phyloP scores from a whole-genome alignment of 2,113 vertebrate species.

The Carassius auratus region DNA sequence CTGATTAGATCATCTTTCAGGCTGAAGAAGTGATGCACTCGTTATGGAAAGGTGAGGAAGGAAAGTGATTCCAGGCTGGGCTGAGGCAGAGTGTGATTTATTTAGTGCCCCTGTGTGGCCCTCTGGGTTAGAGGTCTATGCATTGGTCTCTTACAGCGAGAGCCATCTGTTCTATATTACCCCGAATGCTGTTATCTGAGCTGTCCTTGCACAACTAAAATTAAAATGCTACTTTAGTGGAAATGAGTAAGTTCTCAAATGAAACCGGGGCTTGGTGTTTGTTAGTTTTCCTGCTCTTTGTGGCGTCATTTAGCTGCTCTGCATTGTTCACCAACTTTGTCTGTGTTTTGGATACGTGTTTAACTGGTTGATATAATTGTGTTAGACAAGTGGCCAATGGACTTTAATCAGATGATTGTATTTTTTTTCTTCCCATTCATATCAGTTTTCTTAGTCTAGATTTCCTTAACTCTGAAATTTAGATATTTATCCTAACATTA shows the following conservation, averaged over 20 bases:
- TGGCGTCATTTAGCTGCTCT: slow-evolving; percentile 9
- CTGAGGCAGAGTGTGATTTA: slow-evolving; percentile 49
- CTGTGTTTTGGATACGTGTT: neutral
- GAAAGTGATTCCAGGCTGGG: slow-evolving; percentile 47
- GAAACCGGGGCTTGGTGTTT: slow-evolving; percentile 10
- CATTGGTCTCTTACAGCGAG: slow-evolving; percentile 41
- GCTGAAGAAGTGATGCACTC: slow-evolving; percentile 34
- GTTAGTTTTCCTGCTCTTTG: neutral
- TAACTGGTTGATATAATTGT: neutral
- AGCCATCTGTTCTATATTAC: slow-evolving; percentile 61
- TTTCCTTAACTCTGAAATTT: slow-evolving; percentile 75
- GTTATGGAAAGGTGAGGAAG: slow-evolving; percentile 52
- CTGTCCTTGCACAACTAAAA: slow-evolving; percentile 32
- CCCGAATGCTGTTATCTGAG: slow-evolving; percentile 50
- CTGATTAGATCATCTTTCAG: slow-evolving; percentile 9
- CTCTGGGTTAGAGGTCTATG: slow-evolving; percentile 51
- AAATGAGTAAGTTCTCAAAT: slow-evolving; percentile 24
- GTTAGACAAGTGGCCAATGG: neutral
- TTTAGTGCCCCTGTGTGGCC: slow-evolving; percentile 59
- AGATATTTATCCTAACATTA: slow-evolving; percentile 99
- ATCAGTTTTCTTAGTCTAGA: slow-evolving; percentile 17
- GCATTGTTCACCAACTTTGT: neutral
- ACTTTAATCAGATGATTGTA: slow-evolving; percentile 17
- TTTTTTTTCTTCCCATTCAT: neutral
- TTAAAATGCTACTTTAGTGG: slow-evolving; percentile 30